A percentile compares a stretch with the other conserved stretches of the same genome.
phyloP scores from a whole-genome alignment of 2,888 invertebrate species.

The Miltochrista miniata region DNA sequence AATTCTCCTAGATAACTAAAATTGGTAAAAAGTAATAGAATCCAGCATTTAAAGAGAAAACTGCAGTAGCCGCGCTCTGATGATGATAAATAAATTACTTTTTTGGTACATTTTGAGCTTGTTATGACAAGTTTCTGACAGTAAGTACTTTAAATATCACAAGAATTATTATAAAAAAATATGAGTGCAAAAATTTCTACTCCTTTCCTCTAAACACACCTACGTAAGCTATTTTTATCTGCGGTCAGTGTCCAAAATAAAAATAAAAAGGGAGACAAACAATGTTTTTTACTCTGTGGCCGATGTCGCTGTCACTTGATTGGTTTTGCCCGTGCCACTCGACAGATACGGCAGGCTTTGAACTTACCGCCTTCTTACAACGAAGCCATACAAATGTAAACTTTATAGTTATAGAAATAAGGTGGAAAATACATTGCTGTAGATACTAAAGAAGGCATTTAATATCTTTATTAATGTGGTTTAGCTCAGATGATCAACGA shows the following conservation, averaged over 20 bases:
- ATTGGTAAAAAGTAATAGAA: too few relatives aligned
- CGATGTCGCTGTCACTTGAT: slow-evolving; percentile 67
- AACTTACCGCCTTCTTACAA: slow-evolving; percentile 59
- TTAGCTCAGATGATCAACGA: slow-evolving; percentile 44
- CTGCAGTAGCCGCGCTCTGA: too few relatives aligned
- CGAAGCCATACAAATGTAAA: slow-evolving; percentile 7
- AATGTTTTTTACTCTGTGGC: slow-evolving; percentile 38
- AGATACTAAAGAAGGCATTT: slow-evolving; percentile 35
- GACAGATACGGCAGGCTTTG: slow-evolving; percentile 66
- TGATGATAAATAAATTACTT: too few relatives aligned
- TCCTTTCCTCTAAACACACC: slow-evolving; percentile 9
- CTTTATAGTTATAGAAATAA: background rate
- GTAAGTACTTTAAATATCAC: background rate
- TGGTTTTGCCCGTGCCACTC: slow-evolving; percentile 68
- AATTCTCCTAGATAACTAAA: too few relatives aligned
- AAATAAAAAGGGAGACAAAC: slow-evolving; percentile 35
- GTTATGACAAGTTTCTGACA: background rate
- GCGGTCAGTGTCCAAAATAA: slow-evolving; percentile 29
- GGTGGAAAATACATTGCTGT: slow-evolving; percentile 8
- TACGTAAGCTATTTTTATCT: slow-evolving; percentile 26
- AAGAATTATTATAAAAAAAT: background rate
- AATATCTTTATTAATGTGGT: slow-evolving; percentile 44
- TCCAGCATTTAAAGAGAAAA: too few relatives aligned
- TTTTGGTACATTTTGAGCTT: too few relatives aligned
- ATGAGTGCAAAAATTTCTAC: background rate